These are phyloP conservation scores for Sceloporus tristichus DNA, from an alignment of 2,113 vertebrate genomes.

Conservation along the genomic window DNA sequence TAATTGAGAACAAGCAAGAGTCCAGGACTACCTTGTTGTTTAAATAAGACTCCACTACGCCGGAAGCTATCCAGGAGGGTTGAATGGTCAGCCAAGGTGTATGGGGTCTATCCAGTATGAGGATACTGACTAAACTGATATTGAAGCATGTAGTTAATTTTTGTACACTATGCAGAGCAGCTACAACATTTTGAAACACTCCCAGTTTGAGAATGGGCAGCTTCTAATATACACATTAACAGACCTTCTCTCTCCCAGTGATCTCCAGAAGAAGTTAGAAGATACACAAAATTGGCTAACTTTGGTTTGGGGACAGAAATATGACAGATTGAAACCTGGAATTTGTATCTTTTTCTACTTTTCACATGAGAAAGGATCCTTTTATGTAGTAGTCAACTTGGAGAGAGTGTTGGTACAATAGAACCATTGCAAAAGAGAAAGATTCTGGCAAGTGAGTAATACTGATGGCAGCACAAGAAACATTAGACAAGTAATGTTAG, in stretches of 20 bases:
- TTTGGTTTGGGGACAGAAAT: conserved; percentile 66
- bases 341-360: neutral
- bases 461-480: conserved; percentile 60
- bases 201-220: neutral
- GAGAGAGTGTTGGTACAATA: conserved; percentile 11
- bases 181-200: too few species aligned
- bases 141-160: neutral
- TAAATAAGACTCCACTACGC: too few species aligned
- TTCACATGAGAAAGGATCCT: neutral
- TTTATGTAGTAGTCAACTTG: neutral
- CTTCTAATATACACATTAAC: neutral
- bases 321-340: conserved; percentile 64
- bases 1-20: too few species aligned
- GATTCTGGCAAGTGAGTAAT: conserved; percentile 64
- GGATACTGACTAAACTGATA: neutral
- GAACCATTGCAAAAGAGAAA: conserved; percentile 71
- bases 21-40: neutral
- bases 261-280: conserved; percentile 52
- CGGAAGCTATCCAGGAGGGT: neutral
- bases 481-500: conserved; percentile 65
- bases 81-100: neutral
- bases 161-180: neutral
- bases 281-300: conserved; percentile 60
- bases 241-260: conserved; percentile 27
- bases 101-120: neutral